phyloP scores from a whole-genome alignment of 2,113 vertebrate species.

The Phalacrocorax brasilianus region DNA sequence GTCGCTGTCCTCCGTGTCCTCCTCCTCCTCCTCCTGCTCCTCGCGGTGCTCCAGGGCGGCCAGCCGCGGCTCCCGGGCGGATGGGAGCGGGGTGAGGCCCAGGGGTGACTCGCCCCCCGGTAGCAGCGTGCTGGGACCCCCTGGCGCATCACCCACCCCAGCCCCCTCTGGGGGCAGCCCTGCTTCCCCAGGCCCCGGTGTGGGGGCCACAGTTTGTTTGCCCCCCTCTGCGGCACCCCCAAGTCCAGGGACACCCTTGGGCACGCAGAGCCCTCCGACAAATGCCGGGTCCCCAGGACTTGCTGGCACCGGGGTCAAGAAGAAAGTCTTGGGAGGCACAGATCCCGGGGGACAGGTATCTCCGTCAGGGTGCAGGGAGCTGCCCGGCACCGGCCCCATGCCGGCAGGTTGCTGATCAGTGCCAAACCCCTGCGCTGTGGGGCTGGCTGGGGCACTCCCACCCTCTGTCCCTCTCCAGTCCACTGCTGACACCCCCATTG shows the following conservation, averaged over 20 bases:
- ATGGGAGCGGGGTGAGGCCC: neutral
- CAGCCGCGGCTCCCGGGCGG: neutral
- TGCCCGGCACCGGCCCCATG: neutral
- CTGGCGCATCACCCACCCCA: neutral
- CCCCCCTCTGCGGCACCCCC: neutral
- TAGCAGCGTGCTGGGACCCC: neutral
- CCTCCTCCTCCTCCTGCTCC: conserved; percentile 82
- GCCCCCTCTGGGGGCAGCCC: neutral
- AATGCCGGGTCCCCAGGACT: neutral
- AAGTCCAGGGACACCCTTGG: neutral
- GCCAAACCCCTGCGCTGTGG: neutral
- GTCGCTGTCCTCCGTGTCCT: conserved; percentile 88
- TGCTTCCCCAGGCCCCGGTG: accelerated
- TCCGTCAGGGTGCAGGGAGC: neutral
- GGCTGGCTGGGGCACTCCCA: neutral
- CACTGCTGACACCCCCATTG: neutral
- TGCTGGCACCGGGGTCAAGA: conserved; percentile 1
- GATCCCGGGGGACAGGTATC: neutral
- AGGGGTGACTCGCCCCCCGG: accelerated
- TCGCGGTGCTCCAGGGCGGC: conserved; percentile 35
- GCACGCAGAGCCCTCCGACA: accelerated
- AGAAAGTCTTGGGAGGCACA: conserved; percentile 36
- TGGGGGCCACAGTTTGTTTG: neutral
- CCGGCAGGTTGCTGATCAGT: neutral
- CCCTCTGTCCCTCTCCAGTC: neutral